Evolutionary conservation across 2,113 vertebrate species (phyloP).

Genomic region (Equus quagga): DNA sequence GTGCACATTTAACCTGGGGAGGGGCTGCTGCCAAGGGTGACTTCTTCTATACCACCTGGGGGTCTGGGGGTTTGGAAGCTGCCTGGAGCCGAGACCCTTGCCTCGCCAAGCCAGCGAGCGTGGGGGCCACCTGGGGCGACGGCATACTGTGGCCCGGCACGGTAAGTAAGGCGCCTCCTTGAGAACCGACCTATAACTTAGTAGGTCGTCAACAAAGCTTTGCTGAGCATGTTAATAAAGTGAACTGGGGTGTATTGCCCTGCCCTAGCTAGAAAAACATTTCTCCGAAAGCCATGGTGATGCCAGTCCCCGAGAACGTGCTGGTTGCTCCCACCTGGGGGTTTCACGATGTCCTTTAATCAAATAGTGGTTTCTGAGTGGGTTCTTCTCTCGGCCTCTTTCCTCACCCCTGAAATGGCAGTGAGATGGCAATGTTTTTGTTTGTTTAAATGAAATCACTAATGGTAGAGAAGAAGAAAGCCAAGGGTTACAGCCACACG

Average conservation of each 20-base stretch:
- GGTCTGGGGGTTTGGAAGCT: background rate
- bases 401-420: background rate
- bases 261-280: background rate
- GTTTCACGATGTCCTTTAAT: background rate
- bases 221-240: fast-evolving
- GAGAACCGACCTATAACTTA: background rate
- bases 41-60: fast-evolving
- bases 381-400: background rate
- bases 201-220: background rate
- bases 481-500: fast-evolving
- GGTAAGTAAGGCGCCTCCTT: background rate
- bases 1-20: background rate
- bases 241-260: background rate
- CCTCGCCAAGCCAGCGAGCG: fast-evolving
- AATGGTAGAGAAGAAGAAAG: background rate
- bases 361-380: background rate
- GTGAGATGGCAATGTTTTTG: background rate
- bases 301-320: fast-evolving
- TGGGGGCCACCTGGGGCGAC: too few species aligned
- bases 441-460: background rate
- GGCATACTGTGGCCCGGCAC: fast-evolving
- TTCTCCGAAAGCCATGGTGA: background rate
- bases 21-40: fast-evolving
- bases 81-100: background rate
- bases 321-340: background rate